Percentiles rank a stretch among this genome's conserved stretches.
These are phyloP conservation scores for Drosophila demipolita DNA, from an alignment of 2,888 invertebrate species.

Conservation along the genomic window DNA sequence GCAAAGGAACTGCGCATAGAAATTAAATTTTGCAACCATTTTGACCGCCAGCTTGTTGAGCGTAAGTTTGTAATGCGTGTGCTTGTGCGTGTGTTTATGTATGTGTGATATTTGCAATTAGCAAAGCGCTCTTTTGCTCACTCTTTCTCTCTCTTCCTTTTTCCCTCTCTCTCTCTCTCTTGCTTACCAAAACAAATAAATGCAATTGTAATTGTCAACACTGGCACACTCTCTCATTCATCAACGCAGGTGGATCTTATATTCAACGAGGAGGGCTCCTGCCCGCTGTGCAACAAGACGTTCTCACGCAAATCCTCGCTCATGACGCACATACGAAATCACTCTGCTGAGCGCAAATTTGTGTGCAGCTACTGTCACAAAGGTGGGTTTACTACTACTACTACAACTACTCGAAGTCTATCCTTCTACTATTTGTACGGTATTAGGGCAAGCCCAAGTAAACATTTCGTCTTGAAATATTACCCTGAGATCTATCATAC, in stretches of 20 bases:
- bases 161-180: not conserved
- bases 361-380: conserved; percentile 85
- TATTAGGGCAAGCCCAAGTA: not conserved
- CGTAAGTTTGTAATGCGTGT: conserved; percentile 52
- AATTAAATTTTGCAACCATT: conserved; percentile 58
- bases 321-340: conserved; percentile 85
- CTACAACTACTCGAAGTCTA: not conserved
- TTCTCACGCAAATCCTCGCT: conserved; percentile 85
- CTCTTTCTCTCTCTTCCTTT: not conserved
- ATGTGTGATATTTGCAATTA: conserved; percentile 39
- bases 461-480: not conserved
- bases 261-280: conserved; percentile 85
- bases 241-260: conserved; percentile 83
- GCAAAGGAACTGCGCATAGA: conserved; percentile 50
- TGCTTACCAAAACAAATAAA: conserved; percentile 1
- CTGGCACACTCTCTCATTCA: conserved; percentile 29
- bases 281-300: conserved; percentile 85
- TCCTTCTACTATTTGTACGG: not conserved
- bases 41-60: conserved; percentile 74
- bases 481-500: not conserved
- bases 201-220: conserved; percentile 31
- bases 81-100: conserved; percentile 16
- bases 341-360: conserved; percentile 85
- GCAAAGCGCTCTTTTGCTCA: conserved; percentile 24
- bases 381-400: conserved; percentile 71